Evolutionary conservation across 2,797 vertebrate species (phyloP), one percentile per base, ranked within the genome.

Genomic region (Luscinia luscinia): DNA sequence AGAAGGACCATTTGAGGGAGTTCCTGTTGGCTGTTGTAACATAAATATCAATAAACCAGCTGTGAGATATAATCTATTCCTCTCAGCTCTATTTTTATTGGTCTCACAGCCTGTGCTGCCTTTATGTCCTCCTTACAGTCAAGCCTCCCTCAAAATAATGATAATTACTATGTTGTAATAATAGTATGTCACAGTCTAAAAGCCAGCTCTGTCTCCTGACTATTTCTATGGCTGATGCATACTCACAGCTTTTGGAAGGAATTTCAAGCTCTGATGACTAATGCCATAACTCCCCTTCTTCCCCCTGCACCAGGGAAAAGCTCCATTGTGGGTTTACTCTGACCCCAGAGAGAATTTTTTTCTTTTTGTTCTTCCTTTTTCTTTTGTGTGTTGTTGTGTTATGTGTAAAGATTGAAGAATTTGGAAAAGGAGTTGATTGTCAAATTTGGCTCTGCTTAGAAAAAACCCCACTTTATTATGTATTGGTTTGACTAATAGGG

Each of bases 11-110:
- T 88, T 95, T 78, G 55, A 90, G 79, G 66, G 84, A 94, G 69
- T 85, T 93, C 41, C 78, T 87, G 62, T 64, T 87, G 79, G 38
- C 69, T 96, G 54, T 88, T 94, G 85, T 72, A 91, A 84, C 43
- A 68, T 78, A 92, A 95, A 94, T 91, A 94, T 69, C 89, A 95
- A 80, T 93, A 96, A 94, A 93, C 43, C 43, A 91, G 66, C 89
- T 81, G 87, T 84, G 73, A 87, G 79, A 77, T 51, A 77, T 26
- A 89, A 92, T 75, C 76, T 87, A 1, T 93, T 94, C 58, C 57
- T 83, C 69, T 94, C 87, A 83, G 79, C 73, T 94, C 76, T 93
- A 23, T 92, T 94, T 96, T 93, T 95, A 81, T 66, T 91, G 80
- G 76, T 68, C 54, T 94, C 36, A 27, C 46, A 84, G 76, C 46